Evolutionary conservation across 2,113 vertebrate species (phyloP), one percentile per base, ranked within the genome.

Genomic region (Pygoscelis adeliae): DNA sequence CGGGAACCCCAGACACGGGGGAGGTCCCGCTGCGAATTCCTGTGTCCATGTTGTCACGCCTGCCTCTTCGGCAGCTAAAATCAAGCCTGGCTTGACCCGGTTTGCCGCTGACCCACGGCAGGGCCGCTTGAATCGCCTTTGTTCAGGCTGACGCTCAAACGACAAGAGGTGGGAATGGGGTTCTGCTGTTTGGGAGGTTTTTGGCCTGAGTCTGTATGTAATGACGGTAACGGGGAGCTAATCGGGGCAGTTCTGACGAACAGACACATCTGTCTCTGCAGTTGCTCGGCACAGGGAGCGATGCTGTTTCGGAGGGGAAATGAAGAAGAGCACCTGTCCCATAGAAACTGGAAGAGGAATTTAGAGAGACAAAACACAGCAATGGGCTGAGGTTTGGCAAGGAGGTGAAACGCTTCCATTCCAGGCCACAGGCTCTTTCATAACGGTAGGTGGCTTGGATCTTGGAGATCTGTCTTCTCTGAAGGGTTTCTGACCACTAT

Each of bases 11-110:
- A 32, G 23, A 5, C n/a, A 10, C 12, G 2, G 40, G 12, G 36
- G 19, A 30, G 34, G 30, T 42, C 23, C 27, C 21, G 1, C 34
- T 11, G 78, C 23, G 23, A n/a, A 12, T 23, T 15, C 16, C 34
- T 1, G 7, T 9, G 34, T 27, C 38, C 17, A 0, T 2, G 26
- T 5, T 25, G 49, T 13, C n/a, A 1, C 0, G 3, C 4, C 38
- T 26, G 27, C 34, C 52, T 27, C 66, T 61, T 17, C n/a, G 13
- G 13, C 38, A 10, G 76, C 38, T 21, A 9, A 46, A 38, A 38
- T 25, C 65, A 5, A 22, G 47, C 18, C 22, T 59, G 63, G 19
- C 29, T 42, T 44, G 30, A 25, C 15, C 17, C 8, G 26, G 36
- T 67, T 77, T 72, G 47, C 8, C 29, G 3, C 76, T 63, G 47